Base-by-base conservation (phyloP, 1,140 invertebrate genomes). In the Cydia amplana region DNA sequence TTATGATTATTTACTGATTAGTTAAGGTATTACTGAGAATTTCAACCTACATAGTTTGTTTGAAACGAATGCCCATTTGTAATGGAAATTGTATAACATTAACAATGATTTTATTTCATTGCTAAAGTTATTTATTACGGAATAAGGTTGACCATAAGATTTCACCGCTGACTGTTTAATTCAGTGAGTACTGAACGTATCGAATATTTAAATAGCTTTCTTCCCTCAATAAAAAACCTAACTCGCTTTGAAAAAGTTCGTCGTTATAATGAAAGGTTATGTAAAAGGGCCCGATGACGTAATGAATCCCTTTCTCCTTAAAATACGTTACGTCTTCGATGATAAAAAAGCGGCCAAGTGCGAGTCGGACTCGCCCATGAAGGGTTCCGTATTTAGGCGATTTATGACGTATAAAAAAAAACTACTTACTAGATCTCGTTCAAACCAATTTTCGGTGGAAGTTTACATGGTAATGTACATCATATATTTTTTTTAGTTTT, bases 301-400 rank as follows among this genome's bases (percentile, higher is more conserved):
- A 10, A 70, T 72, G 75, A 80, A 78, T 76, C 80, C 77, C 72
- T 67, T 82, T 77, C 73, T 76, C 75, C 77, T 89, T 89, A 79
- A 85, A 84, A 86, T 83, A 89, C 81, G 84, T 86, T 82, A 80
- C 77, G 83, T 83, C 80, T 76, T 75, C 36, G 20, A 76, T 70
- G 36, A 18, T 63, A 74, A 76, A 79, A n/a, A n/a, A n/a, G n/a
- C n/a, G n/a, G n/a, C n/a, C n/a, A n/a, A n/a, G n/a, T n/a, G n/a
- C n/a, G n/a, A n/a, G n/a, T n/a, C n/a, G n/a, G n/a, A n/a, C n/a
- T n/a, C n/a, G n/a, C n/a, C n/a, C n/a, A n/a, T n/a, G n/a, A n/a
- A n/a, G n/a, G n/a, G n/a, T n/a, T n/a, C n/a, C n/a, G n/a, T n/a
- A n/a, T n/a, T n/a, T n/a, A n/a, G n/a, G n/a, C n/a, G n/a, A n/a